Base-by-base conservation (phyloP, 2,888 invertebrate genomes). In the Asteroscopus sphinx region DNA sequence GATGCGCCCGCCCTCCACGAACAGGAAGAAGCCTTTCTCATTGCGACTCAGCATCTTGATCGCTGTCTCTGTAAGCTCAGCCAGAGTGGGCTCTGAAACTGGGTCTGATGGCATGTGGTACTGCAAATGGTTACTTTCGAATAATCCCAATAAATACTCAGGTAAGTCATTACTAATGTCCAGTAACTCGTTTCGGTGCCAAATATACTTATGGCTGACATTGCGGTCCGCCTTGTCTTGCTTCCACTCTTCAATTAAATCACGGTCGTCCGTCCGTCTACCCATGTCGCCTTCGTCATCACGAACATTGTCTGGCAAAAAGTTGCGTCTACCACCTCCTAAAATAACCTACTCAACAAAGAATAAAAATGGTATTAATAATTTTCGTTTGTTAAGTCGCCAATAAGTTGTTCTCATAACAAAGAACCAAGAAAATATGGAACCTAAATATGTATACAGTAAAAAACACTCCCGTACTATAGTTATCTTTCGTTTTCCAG, bases 301-400 rank as follows among this genome's bases (percentile, higher is more conserved):
- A 13, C 69, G 70, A 0, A 73, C 76, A 1, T 83, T 83, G 9
- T 87, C 93, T 0, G 96, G 95, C 12, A 96, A 79, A 68, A 97
- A 96, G 57, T 96, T 95, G 6, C 89, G 86, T 21, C 96, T 91
- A 1, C 97, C 97, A 0, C 97, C 97, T 0, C 97, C 97, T 58
- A 97, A 83, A 39, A 97, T 95, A 0, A 97, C 95, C 94, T 96
- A 46, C 11, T 16, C 1, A 40, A 0, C 15, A 66, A 54, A 21
- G 1, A 21, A 15, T 15, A 3, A n/a, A 33, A 33, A 13, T 25
- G 6, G 6, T 25, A 25, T 4, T 6, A 4, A 25, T 25, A 25
- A 25, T 25, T 25, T 25, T 4, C 6, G 25, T 4, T 4, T 25
- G 25, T 4, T 25, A 25, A 4, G 25, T 13, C 3, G 3, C 12